These are phyloP conservation scores for Liposcelis brunnea DNA, from an alignment of 2,888 invertebrate species.

Conservation along the genomic window DNA sequence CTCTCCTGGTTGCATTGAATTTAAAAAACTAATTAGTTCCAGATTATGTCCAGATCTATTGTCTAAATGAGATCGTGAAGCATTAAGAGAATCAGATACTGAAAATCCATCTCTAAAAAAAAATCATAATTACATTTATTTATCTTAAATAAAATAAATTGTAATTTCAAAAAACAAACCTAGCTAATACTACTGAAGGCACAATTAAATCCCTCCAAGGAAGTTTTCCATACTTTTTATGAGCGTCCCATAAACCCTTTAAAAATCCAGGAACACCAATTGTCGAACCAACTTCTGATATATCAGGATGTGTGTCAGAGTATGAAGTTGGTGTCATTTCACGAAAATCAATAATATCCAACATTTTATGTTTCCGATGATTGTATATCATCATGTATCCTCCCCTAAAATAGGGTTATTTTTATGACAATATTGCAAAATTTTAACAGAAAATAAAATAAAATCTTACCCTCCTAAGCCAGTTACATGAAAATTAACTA, in stretches of 20 bases:
- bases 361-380: constrained; percentile 36
- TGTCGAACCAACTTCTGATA: constrained; percentile 11
- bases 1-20: constrained; percentile 27
- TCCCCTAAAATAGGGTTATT: constrained; percentile 45
- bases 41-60: constrained; percentile 11
- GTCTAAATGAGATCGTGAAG: constrained; percentile 21
- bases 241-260: constrained; percentile 37
- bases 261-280: constrained; percentile 37
- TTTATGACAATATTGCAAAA: too few relatives aligned
- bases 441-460: too few relatives aligned
- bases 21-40: constrained; percentile 15
- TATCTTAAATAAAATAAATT: neutral
- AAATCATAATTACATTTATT: constrained; percentile 4
- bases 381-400: constrained; percentile 56
- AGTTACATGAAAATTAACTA: constrained; percentile 52
- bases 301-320: neutral
- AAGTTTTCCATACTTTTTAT: constrained; percentile 35
- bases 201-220: constrained; percentile 40
- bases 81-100: constrained; percentile 30
- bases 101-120: constrained; percentile 31
- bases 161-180: constrained; percentile 19
- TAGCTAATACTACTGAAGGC: constrained; percentile 39
- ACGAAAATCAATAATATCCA: constrained; percentile 40
- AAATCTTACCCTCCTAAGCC: constrained; percentile 65
- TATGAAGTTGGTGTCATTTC: constrained; percentile 22